Conservation (phyloP, 2,113 vertebrate genomes). For the Spea multiplicata region DNA sequence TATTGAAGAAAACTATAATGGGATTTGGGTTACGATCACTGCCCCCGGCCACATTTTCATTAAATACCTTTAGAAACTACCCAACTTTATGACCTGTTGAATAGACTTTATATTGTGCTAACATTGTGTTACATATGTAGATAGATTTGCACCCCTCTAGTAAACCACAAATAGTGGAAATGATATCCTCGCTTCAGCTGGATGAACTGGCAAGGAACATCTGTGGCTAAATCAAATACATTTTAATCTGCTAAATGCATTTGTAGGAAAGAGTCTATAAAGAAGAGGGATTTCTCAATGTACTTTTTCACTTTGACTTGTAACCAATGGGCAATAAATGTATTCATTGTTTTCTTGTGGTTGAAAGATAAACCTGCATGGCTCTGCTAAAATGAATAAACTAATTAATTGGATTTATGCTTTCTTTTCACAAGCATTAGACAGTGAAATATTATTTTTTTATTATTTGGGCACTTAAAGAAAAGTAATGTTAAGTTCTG, state of each 20-base stretch:
- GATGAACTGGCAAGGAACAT: conserved; percentile 22
- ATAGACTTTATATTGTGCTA: conserved; percentile 28
- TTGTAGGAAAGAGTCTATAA: neutral
- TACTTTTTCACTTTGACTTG: conserved; percentile 22
- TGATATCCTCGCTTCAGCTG: conserved; percentile 12
- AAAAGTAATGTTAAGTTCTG: neutral
- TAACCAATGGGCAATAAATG: conserved; percentile 10
- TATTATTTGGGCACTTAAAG: neutral
- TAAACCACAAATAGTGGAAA: conserved; percentile 36
- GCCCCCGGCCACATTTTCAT: neutral
- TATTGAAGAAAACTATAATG: conserved; percentile 10
- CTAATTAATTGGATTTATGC: conserved; percentile 11
- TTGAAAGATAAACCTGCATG: neutral
- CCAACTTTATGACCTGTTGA: conserved; percentile 30
- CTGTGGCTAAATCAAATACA: conserved; percentile 19
- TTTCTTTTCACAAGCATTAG: neutral
- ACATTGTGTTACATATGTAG: conserved; percentile 28
- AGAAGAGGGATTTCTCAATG: conserved; percentile 1
- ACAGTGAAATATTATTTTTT: neutral
- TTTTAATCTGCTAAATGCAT: conserved; percentile 39
- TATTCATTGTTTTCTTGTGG: neutral
- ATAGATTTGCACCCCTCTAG: conserved; percentile 33
- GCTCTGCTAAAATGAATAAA: neutral
- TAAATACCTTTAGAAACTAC: conserved; percentile 8
- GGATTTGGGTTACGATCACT: neutral